Percentiles rank a stretch among this genome's conserved stretches.
Evolutionary conservation across 2,888 invertebrate genomes (phyloP).

Genomic region (Pandemis cinnamomeana): DNA sequence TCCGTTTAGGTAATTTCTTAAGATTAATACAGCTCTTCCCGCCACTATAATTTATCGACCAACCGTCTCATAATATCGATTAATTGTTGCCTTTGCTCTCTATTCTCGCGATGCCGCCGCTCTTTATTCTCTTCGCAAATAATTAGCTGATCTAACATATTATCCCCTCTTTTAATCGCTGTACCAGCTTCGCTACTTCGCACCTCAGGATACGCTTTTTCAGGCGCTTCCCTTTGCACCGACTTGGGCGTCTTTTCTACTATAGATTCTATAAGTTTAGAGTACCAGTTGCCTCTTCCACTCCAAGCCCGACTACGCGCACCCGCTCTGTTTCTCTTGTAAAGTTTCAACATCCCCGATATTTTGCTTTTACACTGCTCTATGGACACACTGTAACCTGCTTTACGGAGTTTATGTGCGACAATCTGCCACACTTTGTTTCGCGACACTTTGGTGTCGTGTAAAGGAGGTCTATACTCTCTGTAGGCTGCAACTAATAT

Average conservation of each 20-base stretch:
- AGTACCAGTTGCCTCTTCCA: slow-evolving; percentile 20
- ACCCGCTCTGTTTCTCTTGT: slow-evolving; percentile 13
- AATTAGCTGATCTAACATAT: slow-evolving; percentile 28
- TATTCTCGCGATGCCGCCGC: slow-evolving; percentile 21
- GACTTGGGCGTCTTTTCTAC: slow-evolving; percentile 15
- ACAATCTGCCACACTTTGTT: slow-evolving; percentile 21
- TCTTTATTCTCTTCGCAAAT: slow-evolving; percentile 32
- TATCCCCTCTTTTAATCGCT: not conserved
- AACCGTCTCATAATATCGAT: slow-evolving; percentile 24
- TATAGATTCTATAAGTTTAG: slow-evolving; percentile 27
- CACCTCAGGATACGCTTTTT: not conserved
- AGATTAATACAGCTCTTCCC: not conserved
- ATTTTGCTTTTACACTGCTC: slow-evolving; percentile 30
- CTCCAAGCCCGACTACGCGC: slow-evolving; percentile 18
- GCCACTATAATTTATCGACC: slow-evolving; percentile 3
- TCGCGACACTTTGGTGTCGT: slow-evolving; percentile 13
- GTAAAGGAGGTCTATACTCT: slow-evolving; percentile 12
- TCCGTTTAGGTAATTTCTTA: no score
- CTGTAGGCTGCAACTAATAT: slow-evolving; percentile 19
- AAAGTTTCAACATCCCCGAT: slow-evolving; percentile 27
- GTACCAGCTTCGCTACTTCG: not conserved
- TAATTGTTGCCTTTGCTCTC: slow-evolving; percentile 30
- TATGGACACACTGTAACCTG: slow-evolving; percentile 13
- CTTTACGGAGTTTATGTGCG: slow-evolving; percentile 26
- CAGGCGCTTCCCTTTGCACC: slow-evolving; percentile 1